These are phyloP conservation scores for Scaptomyza pallida DNA, from an alignment of 1,140 invertebrate species.

Conservation along the genomic window DNA sequence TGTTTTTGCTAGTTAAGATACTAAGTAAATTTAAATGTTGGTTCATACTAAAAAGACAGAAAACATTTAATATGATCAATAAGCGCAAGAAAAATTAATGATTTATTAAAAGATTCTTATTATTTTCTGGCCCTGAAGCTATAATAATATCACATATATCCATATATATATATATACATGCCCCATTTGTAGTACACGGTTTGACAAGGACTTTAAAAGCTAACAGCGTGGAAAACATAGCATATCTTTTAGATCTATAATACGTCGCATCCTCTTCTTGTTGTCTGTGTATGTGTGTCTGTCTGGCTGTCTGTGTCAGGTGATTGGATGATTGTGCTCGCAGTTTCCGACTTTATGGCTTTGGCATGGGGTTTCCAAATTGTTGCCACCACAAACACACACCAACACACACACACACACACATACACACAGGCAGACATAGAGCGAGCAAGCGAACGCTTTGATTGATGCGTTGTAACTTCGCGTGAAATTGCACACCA, in stretches of 20 bases:
- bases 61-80: too few species aligned
- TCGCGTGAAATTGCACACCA: conserved; percentile 79
- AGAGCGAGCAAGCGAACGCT: conserved; percentile 18
- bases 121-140: too few species aligned
- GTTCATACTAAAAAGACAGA: neutral
- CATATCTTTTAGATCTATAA: neutral
- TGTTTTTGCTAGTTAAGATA: too few species aligned
- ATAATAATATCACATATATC: too few species aligned
- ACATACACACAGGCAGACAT: conserved; percentile 7
- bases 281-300: neutral
- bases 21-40: too few species aligned
- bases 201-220: neutral
- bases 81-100: too few species aligned
- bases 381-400: conserved; percentile 7
- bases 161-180: neutral
- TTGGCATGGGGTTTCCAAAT: conserved; percentile 4
- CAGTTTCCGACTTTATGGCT: conserved; percentile 11
- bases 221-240: neutral
- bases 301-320: neutral
- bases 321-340: conserved; percentile 8
- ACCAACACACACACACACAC: neutral
- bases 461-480: conserved; percentile 80
- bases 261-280: neutral
- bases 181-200: neutral
- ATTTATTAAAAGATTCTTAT: too few species aligned